Evolutionary conservation across 2,888 invertebrate species (phyloP).

Genomic region (Piscicola geometra): DNA sequence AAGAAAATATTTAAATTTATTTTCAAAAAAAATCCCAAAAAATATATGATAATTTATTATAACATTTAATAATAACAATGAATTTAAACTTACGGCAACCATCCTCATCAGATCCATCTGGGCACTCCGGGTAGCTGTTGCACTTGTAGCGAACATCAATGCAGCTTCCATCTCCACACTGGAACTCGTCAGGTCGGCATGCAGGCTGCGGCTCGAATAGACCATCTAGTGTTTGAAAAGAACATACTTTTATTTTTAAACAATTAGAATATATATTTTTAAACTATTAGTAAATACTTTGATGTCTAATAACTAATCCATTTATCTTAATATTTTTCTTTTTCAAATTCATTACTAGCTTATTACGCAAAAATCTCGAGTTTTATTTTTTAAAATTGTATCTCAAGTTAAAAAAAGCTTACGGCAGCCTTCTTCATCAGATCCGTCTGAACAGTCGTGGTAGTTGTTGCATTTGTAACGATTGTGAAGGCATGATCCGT

Average conservation of each 20-base stretch:
- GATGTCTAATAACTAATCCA: no score
- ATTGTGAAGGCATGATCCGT: slow-evolving; percentile 71
- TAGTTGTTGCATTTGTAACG: slow-evolving; percentile 75
- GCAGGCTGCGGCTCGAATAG: not conserved
- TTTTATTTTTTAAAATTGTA: no score
- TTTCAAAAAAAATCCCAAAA: not conserved
- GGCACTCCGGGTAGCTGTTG: slow-evolving; percentile 87
- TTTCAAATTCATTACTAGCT: no score
- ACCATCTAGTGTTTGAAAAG: no score
- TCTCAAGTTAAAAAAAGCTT: no score
- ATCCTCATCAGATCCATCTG: slow-evolving; percentile 80
- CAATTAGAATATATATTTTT: no score
- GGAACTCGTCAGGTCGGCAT: slow-evolving; percentile 38
- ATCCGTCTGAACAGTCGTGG: slow-evolving; percentile 64
- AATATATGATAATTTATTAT: not conserved
- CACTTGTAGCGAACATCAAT: slow-evolving; percentile 53
- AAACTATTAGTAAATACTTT: no score
- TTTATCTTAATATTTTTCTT: no score
- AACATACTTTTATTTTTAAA: no score
- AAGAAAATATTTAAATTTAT: not conserved
- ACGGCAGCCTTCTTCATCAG: slow-evolving; percentile 61
- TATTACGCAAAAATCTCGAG: not conserved
- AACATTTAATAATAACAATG: not conserved
- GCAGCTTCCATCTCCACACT: slow-evolving; percentile 40
- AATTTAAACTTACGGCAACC: slow-evolving; percentile 60